Base-by-base conservation (phyloP, 2,888 invertebrate species). In the Agriopis leucophaearia region DNA sequence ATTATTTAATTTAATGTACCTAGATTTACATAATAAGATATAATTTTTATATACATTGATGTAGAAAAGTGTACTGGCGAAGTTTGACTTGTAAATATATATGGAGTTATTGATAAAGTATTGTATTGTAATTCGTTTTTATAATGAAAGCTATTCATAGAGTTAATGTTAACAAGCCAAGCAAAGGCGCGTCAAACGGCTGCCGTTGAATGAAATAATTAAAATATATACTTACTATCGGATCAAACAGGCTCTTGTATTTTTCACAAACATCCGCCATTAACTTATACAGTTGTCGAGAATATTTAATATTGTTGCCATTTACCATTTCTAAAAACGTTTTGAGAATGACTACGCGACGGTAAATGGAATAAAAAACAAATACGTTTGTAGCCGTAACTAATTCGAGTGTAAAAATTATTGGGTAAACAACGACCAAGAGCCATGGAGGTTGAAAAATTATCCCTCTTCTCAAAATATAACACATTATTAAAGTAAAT, bases 221-320 rank as follows among this genome's bases (percentile, higher is more conserved):
- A 27, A 27, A 27, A 27, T 5, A 27, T 27, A 27, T 38, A 52
- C 52, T 52, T 38, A 52, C 52, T 5, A 52, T 52, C 10, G 15
- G 15, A 38, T 52, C 52, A 38, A 52, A 52, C n/a, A 51, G 4
- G n/a, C n/a, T 35, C 35, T 51, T 51, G 12, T 51, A 51, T 51
- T 35, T 51, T 51, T 15, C 52, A 38, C 15, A 38, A 36, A 52
- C 15, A 10, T 52, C 52, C 5, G 52, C 52, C 3, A 52, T 52
- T 15, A 52, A 10, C 9, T 52, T 52, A 52, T 38, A 52, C 15
- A 52, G 9, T 6, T 52, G 52, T 5, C 9, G n/a, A 3, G 0
- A 38, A 10, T 52, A 15, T 52, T 15, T 38, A 36, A 52, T 38
- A 10, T 52, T 7, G 15, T 15, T 15, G 10, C 2, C 36, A 52